A percentile compares a stretch with the other conserved stretches of the same genome.
phyloP scores from a whole-genome alignment of 1,140 invertebrate species.

The Cydia amplana region DNA sequence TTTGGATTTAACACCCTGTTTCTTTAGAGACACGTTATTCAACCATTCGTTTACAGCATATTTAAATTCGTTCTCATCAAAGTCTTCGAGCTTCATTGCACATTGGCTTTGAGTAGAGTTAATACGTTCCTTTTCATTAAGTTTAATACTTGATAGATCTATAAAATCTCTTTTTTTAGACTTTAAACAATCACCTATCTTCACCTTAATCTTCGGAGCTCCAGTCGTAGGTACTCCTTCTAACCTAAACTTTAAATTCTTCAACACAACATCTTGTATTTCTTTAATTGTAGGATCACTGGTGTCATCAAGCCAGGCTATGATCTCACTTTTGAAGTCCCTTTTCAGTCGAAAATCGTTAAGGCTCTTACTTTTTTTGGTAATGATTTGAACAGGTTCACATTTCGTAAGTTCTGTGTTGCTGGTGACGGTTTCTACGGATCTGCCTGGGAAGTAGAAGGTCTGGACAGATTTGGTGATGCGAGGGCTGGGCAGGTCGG shows the following conservation, averaged over 20 bases:
- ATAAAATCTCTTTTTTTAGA: neutral
- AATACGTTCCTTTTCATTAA: neutral
- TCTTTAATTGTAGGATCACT: neutral
- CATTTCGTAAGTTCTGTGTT: conserved; percentile 35
- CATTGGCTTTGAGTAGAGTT: neutral
- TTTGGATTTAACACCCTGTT: conserved; percentile 36
- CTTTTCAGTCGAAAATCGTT: conserved; percentile 1
- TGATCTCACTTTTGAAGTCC: neutral
- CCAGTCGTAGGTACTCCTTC: neutral
- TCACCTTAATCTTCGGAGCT: neutral
- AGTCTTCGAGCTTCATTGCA: neutral
- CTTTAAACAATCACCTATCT: neutral
- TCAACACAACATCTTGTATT: neutral
- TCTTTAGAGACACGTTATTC: conserved; percentile 42
- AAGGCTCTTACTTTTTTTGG: conserved; percentile 22
- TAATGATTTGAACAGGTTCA: conserved; percentile 35
- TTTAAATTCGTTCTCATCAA: conserved; percentile 11
- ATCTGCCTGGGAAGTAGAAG: conserved; percentile 4
- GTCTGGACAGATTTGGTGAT: conserved; percentile 38
- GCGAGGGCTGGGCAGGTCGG: neutral
- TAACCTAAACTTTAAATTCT: neutral
- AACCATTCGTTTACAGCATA: conserved; percentile 41
- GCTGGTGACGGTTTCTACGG: conserved; percentile 38
- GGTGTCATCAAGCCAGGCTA: conserved; percentile 20
- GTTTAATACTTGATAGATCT: neutral